These are phyloP conservation scores for Siphamia tubifer DNA, from an alignment of 2,113 vertebrate genomes.

Conservation along the genomic window DNA sequence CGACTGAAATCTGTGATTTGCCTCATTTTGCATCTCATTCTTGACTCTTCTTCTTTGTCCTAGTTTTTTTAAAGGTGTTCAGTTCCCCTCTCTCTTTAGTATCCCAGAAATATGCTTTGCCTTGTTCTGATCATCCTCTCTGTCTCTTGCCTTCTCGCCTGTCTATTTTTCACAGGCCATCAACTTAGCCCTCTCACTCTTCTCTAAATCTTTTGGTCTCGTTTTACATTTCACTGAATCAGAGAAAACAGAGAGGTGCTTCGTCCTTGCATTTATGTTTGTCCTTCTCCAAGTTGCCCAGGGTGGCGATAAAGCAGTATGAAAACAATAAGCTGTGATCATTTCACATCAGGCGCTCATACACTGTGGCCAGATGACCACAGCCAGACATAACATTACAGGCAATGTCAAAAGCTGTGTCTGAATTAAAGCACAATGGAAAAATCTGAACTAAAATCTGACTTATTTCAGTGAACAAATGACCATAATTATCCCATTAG, in stretches of 20 bases:
- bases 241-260: conserved; percentile 54
- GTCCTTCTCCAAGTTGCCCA: conserved; percentile 52
- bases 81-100: neutral
- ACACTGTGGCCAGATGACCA: neutral
- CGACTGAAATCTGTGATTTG: neutral
- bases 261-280: conserved; percentile 51
- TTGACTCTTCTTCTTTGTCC: neutral
- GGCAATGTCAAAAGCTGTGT: neutral
- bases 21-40: conserved; percentile 13
- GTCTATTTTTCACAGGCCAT: conserved; percentile 43
- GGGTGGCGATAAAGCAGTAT: conserved; percentile 18
- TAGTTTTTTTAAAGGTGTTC: neutral
- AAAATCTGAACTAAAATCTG: too few relatives aligned
- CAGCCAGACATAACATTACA: conserved; percentile 27
- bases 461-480: too few relatives aligned
- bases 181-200: conserved; percentile 10
- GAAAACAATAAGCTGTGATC: conserved; percentile 47
- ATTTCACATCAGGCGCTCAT: conserved; percentile 26
- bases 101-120: neutral
- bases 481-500: neutral
- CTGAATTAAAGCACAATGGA: neutral
- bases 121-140: conserved; percentile 2
- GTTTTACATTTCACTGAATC: conserved; percentile 67
- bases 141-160: conserved; percentile 4
- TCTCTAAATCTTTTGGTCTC: conserved; percentile 13